Evolutionary conservation across 2,888 invertebrate genomes (phyloP).

Genomic region (Theretra japonica): DNA sequence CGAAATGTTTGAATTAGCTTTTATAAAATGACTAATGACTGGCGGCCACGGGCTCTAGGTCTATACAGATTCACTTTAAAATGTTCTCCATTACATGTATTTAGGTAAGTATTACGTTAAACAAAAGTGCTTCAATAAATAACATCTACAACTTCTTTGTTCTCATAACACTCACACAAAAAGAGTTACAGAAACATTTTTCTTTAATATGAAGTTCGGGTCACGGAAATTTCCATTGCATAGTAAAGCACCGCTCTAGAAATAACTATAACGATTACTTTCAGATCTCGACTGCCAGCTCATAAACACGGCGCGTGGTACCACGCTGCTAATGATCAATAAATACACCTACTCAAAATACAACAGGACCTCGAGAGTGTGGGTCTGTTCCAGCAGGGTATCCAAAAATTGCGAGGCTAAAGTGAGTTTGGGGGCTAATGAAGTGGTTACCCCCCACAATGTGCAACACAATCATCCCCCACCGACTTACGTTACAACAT

Average conservation of each 20-base stretch:
- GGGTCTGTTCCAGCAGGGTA: slow-evolving; percentile 15
- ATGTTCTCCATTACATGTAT: too few species aligned
- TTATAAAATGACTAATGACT: too few species aligned
- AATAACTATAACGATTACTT: background rate
- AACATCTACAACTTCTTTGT: too few species aligned
- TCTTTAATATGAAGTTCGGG: too few species aligned
- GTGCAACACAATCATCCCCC: slow-evolving; percentile 40
- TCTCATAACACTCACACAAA: too few species aligned
- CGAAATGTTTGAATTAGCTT: too few species aligned
- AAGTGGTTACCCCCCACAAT: slow-evolving; percentile 34
- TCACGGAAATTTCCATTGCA: too few species aligned
- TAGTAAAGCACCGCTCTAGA: background rate
- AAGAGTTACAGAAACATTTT: too few species aligned
- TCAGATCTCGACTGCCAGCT: background rate
- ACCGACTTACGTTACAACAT: slow-evolving; percentile 39
- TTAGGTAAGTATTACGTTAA: too few species aligned
- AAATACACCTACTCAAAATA: slow-evolving; percentile 25
- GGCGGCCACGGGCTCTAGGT: too few species aligned
- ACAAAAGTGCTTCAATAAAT: too few species aligned
- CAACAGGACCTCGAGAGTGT: background rate
- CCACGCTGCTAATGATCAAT: slow-evolving; percentile 3
- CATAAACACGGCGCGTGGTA: background rate
- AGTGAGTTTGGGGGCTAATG: background rate
- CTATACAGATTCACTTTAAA: too few species aligned
- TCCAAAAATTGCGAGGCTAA: slow-evolving; percentile 14